Evolutionary conservation across 2,888 invertebrate species (phyloP), one percentile per base, ranked within the genome.

Genomic region (Perizoma affinitatum): DNA sequence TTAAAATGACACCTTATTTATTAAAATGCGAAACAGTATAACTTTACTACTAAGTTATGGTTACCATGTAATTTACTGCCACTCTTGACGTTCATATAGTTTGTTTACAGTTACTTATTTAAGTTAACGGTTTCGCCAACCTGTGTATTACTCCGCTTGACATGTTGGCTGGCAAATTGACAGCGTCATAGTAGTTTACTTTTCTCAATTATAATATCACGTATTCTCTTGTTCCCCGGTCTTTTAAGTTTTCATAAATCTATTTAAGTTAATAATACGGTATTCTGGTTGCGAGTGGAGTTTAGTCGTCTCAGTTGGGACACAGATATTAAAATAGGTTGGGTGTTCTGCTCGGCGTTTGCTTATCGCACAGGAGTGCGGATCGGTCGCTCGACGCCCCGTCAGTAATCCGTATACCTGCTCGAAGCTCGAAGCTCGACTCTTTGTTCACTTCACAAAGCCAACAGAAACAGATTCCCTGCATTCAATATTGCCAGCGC

Each of bases 331-430:
- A 22, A 2, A 22, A 22, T 22, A 22, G 22, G 22, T 22, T 2
- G 22, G 22, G 22, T 22, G 22, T 22, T 22, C 22, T 68, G 68
- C 72, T 68, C 67, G 58, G 78, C 79, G 69, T 74, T 65, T 52
- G 70, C 63, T 68, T 60, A 54, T 66, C 59, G 63, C 65, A n/a
- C 71, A 68, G 69, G 70, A 72, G 62, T 5, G n/a, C 36, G 53
- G 58, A 49, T 64, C 66, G 66, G 67, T 71, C 57, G 73, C 80
- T 87, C 85, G 85, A 84, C 84, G 78, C 44, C 81, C 86, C 86
- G 86, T 87, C 59, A 55, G 43, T 59, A 63, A 85, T 88, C 78
- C 84, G 81, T 83, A 73, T 88, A 89, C 90, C 88, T 88, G 90
- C 79, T 73, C 75, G 75, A 77, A 80, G 88, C 79, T 72, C 75